Conservation (phyloP, 1,140 invertebrate genomes). For the Aphis craccivora region DNA sequence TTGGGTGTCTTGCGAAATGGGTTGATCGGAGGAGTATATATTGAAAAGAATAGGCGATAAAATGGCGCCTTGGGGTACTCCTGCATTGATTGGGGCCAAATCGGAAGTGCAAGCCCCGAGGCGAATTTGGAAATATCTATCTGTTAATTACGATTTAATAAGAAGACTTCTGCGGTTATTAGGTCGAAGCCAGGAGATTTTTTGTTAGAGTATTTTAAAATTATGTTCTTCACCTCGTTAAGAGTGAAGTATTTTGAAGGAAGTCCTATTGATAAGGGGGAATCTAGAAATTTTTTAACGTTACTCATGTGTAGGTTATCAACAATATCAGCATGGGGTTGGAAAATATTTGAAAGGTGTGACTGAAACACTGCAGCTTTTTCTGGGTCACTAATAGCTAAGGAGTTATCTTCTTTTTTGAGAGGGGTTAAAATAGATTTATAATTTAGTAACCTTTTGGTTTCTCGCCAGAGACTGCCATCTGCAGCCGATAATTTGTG, state of each 20-base stretch:
- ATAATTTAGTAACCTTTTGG: neutral
- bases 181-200: neutral
- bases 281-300: no score
- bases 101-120: neutral
- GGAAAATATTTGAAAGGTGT: no score
- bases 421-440: neutral
- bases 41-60: neutral
- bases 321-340: no score
- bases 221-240: no score
- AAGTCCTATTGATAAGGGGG: no score
- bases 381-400: neutral
- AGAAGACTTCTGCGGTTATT: neutral
- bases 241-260: no score
- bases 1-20: neutral
- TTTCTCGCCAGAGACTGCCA: neutral
- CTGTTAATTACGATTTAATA: neutral
- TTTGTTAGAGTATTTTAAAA: neutral
- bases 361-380: neutral
- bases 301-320: no score
- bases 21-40: neutral
- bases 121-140: neutral
- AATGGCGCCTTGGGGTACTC: neutral
- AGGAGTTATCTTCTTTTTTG: neutral
- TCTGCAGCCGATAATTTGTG: neutral
- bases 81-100: neutral